Base-by-base conservation (phyloP, 1,140 invertebrate species). In the Diabrotica virgifera region DNA sequence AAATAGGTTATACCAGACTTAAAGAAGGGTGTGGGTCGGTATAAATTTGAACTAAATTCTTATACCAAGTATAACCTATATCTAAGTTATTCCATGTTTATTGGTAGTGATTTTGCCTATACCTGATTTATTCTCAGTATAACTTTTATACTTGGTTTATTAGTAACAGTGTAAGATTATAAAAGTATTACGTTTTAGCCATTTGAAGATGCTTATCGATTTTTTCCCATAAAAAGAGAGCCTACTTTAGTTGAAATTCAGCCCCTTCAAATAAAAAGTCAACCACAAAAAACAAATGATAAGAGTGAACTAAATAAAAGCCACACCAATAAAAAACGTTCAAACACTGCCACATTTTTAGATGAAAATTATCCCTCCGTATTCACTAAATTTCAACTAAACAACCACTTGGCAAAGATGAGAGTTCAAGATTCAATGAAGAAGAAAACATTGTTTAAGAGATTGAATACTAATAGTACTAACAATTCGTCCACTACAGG, bases 361-460 rank as follows among this genome's bases (percentile, higher is more conserved):
- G 67, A 74, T 14, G 70, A 69, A 36, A 65, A 13, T 9, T 72
- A 72, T 51, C 71, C 73, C 0, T 67, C 63, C 4, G 66, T 74
- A 12, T 68, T 74, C 35, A 65, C 71, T 10, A 72, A 73, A 56
- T 74, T 71, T 52, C 71, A 71, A 69, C 63, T 72, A 13, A 68
- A 68, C 58, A 71, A 59, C 35, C 66, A 55, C 62, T 14, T 71
- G 46, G 66, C 65, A 9, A 71, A 64, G 54, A 11, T 24, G n/a
- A 24, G 6, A 8, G 63, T 12, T 13, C 11, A 10, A 56, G 36
- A 51, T 35, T 36, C 10, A 62, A 54, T 12, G 12, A 65, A 37
- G 6, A 53, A 50, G 5, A 36, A 37, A 50, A 52, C 12, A 40
- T 52, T 66, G 53, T 12, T 59, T 7, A 68, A 67, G 62, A 52